Percentiles rank a stretch among this genome's conserved stretches.
phyloP scores from a whole-genome alignment of 2,888 invertebrate genomes.

The Rhingia campestris region DNA sequence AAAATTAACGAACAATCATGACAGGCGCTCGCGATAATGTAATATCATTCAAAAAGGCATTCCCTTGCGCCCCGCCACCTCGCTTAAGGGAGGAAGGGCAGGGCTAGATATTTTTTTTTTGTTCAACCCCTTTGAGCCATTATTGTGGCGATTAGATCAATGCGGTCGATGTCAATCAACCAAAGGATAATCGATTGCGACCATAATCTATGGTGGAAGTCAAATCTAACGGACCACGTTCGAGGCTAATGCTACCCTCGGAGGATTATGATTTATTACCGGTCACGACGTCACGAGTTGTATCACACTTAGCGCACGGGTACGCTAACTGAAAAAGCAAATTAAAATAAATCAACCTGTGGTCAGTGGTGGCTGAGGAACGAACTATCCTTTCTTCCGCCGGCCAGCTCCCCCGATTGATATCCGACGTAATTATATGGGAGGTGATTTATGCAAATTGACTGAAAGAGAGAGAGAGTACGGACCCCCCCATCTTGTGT shows the following conservation, averaged over 20 bases:
- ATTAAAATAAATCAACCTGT: slow-evolving; percentile 66
- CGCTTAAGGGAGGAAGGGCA: neutral
- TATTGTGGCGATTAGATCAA: slow-evolving; percentile 67
- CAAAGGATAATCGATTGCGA: slow-evolving; percentile 70
- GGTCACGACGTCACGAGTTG: slow-evolving; percentile 50
- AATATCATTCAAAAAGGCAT: slow-evolving; percentile 38
- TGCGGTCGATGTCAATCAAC: slow-evolving; percentile 71
- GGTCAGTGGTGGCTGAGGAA: slow-evolving; percentile 16
- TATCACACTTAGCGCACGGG: slow-evolving; percentile 43
- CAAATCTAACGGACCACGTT: slow-evolving; percentile 21
- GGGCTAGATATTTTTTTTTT: neutral
- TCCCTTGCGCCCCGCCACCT: slow-evolving; percentile 5
- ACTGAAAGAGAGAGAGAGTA: slow-evolving; percentile 31
- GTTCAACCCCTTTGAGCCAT: slow-evolving; percentile 34
- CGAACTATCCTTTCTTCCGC: neutral
- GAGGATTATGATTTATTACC: slow-evolving; percentile 72
- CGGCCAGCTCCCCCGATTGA: slow-evolving; percentile 31
- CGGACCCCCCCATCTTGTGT: slow-evolving; percentile 46
- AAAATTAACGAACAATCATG: slow-evolving; percentile 73
- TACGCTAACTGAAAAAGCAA: slow-evolving; percentile 39
- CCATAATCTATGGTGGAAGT: slow-evolving; percentile 66
- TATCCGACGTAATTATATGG: slow-evolving; percentile 66
- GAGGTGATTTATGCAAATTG: slow-evolving; percentile 72
- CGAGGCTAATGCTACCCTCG: slow-evolving; percentile 54
- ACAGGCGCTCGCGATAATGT: slow-evolving; percentile 68